phyloP scores from a whole-genome alignment of 2,888 invertebrate genomes.

The Ferdinandea cuprea region DNA sequence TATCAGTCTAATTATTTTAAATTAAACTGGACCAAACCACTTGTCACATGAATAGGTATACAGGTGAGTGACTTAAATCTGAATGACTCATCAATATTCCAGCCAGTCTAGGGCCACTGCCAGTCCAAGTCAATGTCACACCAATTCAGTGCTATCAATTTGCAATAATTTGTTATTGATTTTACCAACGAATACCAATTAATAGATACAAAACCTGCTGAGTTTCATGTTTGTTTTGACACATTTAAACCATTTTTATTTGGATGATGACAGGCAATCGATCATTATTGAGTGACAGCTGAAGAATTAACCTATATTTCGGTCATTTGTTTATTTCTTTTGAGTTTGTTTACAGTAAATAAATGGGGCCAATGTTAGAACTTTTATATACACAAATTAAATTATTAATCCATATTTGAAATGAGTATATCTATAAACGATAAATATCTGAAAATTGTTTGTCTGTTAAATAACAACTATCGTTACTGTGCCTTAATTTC shows the following conservation, averaged over 20 bases:
- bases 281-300: slow-evolving; percentile 7
- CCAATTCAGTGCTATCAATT: neutral
- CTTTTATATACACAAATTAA: neutral
- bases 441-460: no score
- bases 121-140: neutral
- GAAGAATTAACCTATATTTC: slow-evolving; percentile 6
- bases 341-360: neutral
- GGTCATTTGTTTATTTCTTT: neutral
- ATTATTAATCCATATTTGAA: no score
- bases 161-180: neutral
- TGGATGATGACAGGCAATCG: neutral
- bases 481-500: no score
- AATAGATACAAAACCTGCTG: neutral
- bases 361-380: neutral
- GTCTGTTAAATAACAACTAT: no score
- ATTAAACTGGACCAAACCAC: no score
- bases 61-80: no score
- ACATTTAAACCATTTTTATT: slow-evolving; percentile 6
- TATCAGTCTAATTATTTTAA: no score
- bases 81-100: neutral
- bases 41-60: no score
- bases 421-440: no score
- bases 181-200: neutral
- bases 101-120: neutral
- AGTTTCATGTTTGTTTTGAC: neutral